Base-by-base conservation (phyloP, 2,888 invertebrate species). In the Penaeus monodon region DNA sequence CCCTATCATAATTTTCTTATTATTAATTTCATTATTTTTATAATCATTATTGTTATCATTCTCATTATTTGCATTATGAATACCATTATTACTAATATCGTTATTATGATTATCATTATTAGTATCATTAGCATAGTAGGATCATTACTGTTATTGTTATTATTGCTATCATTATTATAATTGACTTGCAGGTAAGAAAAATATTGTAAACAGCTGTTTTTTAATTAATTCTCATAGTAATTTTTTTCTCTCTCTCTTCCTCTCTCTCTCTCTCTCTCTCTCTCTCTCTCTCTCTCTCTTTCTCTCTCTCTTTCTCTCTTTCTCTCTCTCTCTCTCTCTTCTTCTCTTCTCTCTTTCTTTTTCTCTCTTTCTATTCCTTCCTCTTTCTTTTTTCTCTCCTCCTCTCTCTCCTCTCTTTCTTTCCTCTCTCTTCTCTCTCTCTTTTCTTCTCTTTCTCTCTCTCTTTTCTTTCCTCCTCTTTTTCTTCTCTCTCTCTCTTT, bases 261-360 rank as follows among this genome's bases (percentile, higher is more conserved):
- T 73, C 73, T 73, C 73, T 73, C 73, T 73, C 73, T 73, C 73
- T 73, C 73, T 73, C 73, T 73, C 73, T 27, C n/a, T 73, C 73
- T 73, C n/a, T 4, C 57, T 73, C 73, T 63, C 79, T 79, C 64
- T 63, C 64, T 63, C 7, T 64, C 79, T 79, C 64, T 29, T 4
- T 65, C 17, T 79, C n/a, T 44, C 27, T 81, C 81, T 49, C 44
- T n/a, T 17, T 68, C 12, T 27, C 81, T 44, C 3, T 73, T 29
- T 20, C 27, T 27, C 7, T 73, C 8, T 22, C 22, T 33, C 73
- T 73, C 38, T 73, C 8, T 73, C 17, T 33, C 38, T 29, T 73
- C 4, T 65, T 29, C 63, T 29, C 29, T 17, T 64, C 27, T 22
- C 65, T 38, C 65, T 38, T 29, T 33, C 3, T 3, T 3, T 33